Conservation (phyloP, 2,797 vertebrate species). For the Anguilla anguilla region DNA sequence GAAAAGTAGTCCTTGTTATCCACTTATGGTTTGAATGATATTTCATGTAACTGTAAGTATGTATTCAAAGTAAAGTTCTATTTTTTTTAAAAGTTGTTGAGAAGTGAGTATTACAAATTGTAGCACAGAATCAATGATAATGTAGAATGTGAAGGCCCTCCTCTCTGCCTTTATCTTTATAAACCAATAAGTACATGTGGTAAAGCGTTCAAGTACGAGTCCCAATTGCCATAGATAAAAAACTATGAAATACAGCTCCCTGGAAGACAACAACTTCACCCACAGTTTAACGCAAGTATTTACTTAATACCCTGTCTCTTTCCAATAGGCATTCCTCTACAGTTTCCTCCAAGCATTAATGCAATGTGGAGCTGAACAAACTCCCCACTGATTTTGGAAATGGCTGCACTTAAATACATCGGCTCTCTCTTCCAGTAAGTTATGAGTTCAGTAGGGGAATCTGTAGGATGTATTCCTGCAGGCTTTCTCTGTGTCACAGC, state of each 20-base stretch:
- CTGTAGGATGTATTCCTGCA: not conserved
- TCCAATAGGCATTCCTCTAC: not conserved
- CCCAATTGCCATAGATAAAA: not conserved
- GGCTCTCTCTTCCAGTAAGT: not conserved
- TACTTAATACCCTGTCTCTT: not conserved
- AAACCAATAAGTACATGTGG: not conserved
- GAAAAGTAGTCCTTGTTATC: not conserved
- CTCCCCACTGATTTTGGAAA: not conserved
- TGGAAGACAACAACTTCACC: constrained; percentile 9
- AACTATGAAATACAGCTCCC: not conserved
- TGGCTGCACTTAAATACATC: not conserved
- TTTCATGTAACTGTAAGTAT: not conserved
- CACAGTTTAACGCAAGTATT: not conserved
- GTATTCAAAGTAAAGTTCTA: not conserved
- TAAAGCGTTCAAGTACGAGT: not conserved
- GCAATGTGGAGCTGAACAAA: not conserved
- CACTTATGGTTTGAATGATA: not conserved
- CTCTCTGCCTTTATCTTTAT: not conserved
- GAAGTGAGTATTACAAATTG: not conserved
- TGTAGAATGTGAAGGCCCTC: not conserved
- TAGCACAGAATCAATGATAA: not conserved
- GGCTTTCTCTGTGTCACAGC: not conserved
- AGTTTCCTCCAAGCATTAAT: not conserved
- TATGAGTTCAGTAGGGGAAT: not conserved
- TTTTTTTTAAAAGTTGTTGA: not conserved